phyloP scores from a whole-genome alignment of 2,797 vertebrate genomes.

The Mustela erminea region DNA sequence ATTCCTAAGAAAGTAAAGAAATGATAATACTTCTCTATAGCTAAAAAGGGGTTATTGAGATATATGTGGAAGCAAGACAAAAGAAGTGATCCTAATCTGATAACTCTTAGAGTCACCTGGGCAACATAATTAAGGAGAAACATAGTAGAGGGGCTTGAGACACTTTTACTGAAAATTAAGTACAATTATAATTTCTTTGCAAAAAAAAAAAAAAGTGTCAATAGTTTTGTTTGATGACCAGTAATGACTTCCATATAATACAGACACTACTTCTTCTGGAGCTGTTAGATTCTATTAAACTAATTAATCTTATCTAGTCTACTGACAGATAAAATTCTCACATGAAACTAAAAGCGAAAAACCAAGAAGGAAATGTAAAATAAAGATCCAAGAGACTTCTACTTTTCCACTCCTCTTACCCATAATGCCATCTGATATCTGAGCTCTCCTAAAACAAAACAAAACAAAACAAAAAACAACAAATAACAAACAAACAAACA shows the following conservation, averaged over 20 bases:
- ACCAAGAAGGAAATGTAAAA: background rate
- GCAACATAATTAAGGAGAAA: background rate
- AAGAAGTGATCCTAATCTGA: background rate
- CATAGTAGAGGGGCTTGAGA: background rate
- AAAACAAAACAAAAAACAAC: no score
- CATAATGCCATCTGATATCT: background rate
- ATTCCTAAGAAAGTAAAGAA: background rate
- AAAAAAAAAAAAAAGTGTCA: background rate
- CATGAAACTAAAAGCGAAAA: background rate
- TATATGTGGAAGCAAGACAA: background rate
- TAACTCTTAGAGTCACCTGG: background rate
- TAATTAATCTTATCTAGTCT: background rate
- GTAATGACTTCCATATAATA: background rate
- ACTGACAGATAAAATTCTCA: background rate
- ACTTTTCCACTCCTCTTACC: background rate
- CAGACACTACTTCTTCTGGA: background rate
- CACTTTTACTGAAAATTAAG: background rate
- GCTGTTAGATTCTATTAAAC: background rate
- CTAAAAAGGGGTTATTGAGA: background rate
- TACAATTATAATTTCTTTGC: background rate
- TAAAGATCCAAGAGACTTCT: background rate
- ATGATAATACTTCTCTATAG: background rate
- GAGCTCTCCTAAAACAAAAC: background rate
- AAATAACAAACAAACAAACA: no score
- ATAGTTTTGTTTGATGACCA: background rate